Evolutionary conservation across 2,888 invertebrate species (phyloP).

Genomic region (Strigamia maritima): DNA sequence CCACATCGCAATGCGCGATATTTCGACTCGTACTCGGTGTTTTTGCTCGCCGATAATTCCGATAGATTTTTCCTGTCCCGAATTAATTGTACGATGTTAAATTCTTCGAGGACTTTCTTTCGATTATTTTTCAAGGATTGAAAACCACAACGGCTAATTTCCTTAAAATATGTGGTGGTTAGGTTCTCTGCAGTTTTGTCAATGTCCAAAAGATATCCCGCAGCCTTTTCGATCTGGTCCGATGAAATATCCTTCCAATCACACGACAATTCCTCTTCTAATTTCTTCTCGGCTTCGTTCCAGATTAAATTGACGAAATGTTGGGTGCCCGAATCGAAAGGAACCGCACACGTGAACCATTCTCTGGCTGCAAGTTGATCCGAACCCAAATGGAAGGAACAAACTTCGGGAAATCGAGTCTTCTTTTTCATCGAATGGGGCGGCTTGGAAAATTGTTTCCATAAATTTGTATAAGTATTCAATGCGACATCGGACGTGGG

Average conservation of each 20-base stretch:
- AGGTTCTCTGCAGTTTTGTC: background rate
- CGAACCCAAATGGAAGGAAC: background rate
- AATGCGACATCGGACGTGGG: background rate
- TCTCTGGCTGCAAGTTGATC: background rate
- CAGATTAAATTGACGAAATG: constrained; percentile 2
- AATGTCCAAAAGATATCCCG: background rate
- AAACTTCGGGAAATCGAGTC: background rate
- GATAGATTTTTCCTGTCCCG: background rate
- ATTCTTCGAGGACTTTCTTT: background rate
- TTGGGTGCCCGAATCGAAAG: background rate
- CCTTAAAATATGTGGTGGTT: background rate
- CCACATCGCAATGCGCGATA: constrained; percentile 15
- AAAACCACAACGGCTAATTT: background rate
- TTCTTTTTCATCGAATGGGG: constrained; percentile 8
- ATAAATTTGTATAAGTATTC: background rate
- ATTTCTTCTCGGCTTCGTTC: constrained; percentile 27
- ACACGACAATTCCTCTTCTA: background rate
- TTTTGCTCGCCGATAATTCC: background rate
- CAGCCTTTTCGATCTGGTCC: constrained; percentile 1
- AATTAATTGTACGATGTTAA: background rate
- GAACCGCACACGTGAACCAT: background rate
- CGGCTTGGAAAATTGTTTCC: constrained; percentile 1
- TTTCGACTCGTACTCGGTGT: background rate
- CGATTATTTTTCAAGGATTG: background rate
- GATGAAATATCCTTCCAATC: background rate